Conservation (phyloP, 2,888 invertebrate species). For the Trichacis sp. region DNA sequence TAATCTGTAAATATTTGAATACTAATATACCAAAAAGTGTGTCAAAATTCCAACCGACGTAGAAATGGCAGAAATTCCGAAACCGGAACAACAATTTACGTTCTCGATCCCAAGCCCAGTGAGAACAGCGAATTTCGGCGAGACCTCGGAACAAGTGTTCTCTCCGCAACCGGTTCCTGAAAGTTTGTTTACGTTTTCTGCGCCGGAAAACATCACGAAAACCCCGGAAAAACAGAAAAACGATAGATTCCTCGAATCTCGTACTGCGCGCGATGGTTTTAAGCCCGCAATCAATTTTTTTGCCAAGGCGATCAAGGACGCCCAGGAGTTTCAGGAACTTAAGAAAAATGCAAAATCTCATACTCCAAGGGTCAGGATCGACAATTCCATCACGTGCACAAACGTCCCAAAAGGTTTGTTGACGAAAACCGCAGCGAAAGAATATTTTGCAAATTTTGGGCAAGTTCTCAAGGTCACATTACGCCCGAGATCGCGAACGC, state of each 20-base stretch:
- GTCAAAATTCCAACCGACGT: too few species aligned
- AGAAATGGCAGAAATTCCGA: too few species aligned
- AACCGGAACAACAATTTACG: too few species aligned
- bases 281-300: slow-evolving; percentile 46
- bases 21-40: too few species aligned
- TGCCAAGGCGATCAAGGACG: slow-evolving; percentile 46
- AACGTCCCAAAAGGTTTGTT: slow-evolving; percentile 77
- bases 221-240: not conserved
- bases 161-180: too few species aligned
- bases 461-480: slow-evolving; percentile 76
- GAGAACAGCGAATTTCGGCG: too few species aligned
- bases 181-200: too few species aligned
- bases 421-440: slow-evolving; percentile 74
- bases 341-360: slow-evolving; percentile 50
- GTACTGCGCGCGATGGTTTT: slow-evolving; percentile 43
- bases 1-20: too few species aligned
- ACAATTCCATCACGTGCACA: slow-evolving; percentile 69
- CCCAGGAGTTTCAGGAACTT: slow-evolving; percentile 44
- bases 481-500: slow-evolving; percentile 75
- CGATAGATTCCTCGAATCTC: slow-evolving; percentile 35
- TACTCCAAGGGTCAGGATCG: slow-evolving; percentile 39
- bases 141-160: too few species aligned
- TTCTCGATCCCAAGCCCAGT: too few species aligned
- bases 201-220: too few species aligned
- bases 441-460: slow-evolving; percentile 81